Base-by-base conservation (phyloP, 2,888 invertebrate species). In the Scaptodrosophila latifasciaeformis region DNA sequence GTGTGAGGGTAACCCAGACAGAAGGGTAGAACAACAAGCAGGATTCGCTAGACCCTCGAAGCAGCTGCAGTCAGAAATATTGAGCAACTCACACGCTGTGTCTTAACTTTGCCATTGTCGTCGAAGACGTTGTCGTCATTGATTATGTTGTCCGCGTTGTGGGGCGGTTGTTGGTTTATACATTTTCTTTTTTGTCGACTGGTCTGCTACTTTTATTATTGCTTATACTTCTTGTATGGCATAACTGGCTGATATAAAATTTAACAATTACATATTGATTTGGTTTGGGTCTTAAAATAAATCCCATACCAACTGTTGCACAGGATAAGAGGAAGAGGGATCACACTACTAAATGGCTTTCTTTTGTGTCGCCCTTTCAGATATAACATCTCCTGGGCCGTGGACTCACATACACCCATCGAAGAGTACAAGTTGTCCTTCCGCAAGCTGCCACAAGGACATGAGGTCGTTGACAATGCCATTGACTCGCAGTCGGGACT, bases 311-410 rank as follows among this genome's bases (percentile, higher is more conserved):
- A 78, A 79, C 79, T 74, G 72, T 79, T 78, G 72, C 79, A 66
- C 79, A 59, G 19, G 58, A 57, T 62, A 49, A 44, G 39, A 3
- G 24, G 24, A 24, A 24, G 3, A 24, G 24, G 7, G 7, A 24
- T 24, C 7, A 5, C 24, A 24, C 24, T 7, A 24, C 24, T 5
- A 24, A 24, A 24, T 24, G 4, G 35, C 47, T 56, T 46, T 54
- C 40, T n/a, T n/a, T 57, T 44, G 6, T 52, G 40, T 49, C 51
- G 35, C 31, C 24, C 15, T 34, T 46, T 12, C 27, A 90, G 89
- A 79, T 91, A 91, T 85, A 91, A 91, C 82, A 90, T 91, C 67
- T 90, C 90, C 44, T 92, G 91, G 91, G 88, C 89, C 39, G 91
- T 91, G 24, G 90, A 91, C 81, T 91, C 91, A 49, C 89, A 90